Evolutionary conservation across 2,113 vertebrate species (phyloP).

Genomic region (Xyrauchen texanus): DNA sequence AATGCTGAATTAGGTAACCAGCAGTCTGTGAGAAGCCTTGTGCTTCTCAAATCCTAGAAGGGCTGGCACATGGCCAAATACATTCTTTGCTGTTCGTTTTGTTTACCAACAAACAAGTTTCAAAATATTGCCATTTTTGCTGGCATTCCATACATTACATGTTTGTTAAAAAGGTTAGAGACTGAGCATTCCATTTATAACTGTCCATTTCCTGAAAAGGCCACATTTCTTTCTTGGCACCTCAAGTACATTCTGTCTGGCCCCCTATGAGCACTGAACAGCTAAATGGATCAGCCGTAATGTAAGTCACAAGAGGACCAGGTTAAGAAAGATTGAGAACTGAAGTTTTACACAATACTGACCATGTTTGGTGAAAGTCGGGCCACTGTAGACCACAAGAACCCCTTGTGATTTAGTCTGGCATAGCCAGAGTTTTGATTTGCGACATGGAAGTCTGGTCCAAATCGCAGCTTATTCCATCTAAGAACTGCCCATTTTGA

Average conservation of each 20-base stretch:
- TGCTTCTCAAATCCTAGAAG: constrained; percentile 2
- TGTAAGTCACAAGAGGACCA: constrained; percentile 49
- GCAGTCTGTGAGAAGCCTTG: constrained; percentile 19
- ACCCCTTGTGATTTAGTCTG: not conserved
- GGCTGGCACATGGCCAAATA: not conserved
- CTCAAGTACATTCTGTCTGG: not conserved
- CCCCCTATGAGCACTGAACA: constrained; percentile 11
- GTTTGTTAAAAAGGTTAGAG: not conserved
- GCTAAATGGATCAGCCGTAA: constrained; percentile 48
- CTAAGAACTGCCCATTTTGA: too few relatives aligned
- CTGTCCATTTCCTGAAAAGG: not conserved
- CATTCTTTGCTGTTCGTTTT: constrained; percentile 9
- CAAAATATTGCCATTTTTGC: not conserved
- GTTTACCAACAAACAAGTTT: constrained; percentile 28
- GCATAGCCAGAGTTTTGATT: too few relatives aligned
- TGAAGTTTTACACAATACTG: constrained; percentile 4
- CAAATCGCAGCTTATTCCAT: too few relatives aligned
- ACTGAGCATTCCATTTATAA: not conserved
- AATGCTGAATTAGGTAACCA: too few relatives aligned
- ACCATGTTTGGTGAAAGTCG: constrained; percentile 14
- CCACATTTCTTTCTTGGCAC: constrained; percentile 29
- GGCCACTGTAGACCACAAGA: not conserved
- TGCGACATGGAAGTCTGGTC: too few relatives aligned
- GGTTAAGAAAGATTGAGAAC: constrained; percentile 20
- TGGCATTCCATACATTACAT: constrained; percentile 21